Percentiles rank a stretch among this genome's conserved stretches.
Evolutionary conservation across 2,797 vertebrate genomes (phyloP).

Genomic region (Pelochelys cantorii): DNA sequence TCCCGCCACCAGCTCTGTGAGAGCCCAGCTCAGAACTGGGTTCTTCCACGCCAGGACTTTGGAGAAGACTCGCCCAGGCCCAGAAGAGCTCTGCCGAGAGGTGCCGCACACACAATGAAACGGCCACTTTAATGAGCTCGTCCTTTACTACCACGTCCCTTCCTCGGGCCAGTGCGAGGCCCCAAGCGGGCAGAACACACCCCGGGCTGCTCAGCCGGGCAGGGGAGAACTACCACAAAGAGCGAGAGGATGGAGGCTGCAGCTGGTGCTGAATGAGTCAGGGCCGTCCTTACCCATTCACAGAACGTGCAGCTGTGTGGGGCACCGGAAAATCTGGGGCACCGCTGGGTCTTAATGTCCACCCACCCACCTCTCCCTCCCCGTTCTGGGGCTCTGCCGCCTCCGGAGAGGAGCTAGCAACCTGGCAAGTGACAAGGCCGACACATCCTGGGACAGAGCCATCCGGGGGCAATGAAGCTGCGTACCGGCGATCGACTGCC

Average conservation of each 20-base stretch:
- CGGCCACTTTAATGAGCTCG: background rate
- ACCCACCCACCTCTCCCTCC: no score
- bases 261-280: slow-evolving; percentile 43
- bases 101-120: background rate
- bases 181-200: background rate
- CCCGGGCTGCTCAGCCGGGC: slow-evolving; percentile 39
- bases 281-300: no score
- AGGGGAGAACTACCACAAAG: slow-evolving; percentile 43
- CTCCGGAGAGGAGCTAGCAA: no score
- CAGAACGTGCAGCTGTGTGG: no score
- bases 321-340: no score
- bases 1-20: background rate
- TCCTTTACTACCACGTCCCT: background rate
- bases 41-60: background rate
- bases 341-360: no score
- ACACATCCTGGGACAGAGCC: no score
- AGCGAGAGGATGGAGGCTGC: slow-evolving; percentile 57
- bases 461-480: no score
- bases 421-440: no score
- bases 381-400: no score
- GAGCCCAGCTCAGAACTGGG: background rate
- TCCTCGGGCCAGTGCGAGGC: background rate
- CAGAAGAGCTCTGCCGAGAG: background rate
- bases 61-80: background rate
- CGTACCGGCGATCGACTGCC: no score